Evolutionary conservation across 2,113 vertebrate species (phyloP).

Genomic region (Oostethus manadensis): DNA sequence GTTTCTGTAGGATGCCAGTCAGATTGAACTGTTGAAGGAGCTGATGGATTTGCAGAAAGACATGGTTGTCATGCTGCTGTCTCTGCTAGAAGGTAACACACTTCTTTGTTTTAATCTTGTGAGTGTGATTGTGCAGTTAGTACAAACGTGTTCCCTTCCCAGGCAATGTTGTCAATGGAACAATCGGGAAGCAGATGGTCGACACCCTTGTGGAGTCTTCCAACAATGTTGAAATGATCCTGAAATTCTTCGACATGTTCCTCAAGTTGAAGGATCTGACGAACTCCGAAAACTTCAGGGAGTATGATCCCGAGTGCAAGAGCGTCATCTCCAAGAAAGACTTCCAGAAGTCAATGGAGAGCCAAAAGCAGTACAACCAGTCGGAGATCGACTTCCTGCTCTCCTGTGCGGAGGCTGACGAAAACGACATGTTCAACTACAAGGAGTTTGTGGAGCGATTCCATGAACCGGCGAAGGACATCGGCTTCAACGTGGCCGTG

Average conservation of each 20-base stretch:
- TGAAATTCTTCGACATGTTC: constrained; percentile 99
- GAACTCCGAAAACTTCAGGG: constrained; percentile 90
- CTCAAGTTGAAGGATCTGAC: constrained; percentile 97
- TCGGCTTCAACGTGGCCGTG: constrained; percentile 95
- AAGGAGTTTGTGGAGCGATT: constrained; percentile 92
- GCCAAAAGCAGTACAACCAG: constrained; percentile 91
- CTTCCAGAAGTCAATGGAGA: constrained; percentile 98
- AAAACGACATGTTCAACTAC: constrained; percentile 97
- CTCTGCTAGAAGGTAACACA: constrained; percentile 88
- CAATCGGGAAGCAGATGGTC: constrained; percentile 99
- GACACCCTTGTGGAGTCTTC: constrained; percentile 96
- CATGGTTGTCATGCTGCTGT: constrained; percentile 98
- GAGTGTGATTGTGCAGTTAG: background rate
- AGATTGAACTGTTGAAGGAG: constrained; percentile 94
- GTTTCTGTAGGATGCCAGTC: constrained; percentile 84
- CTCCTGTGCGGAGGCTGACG: constrained; percentile 89
- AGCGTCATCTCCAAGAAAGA: constrained; percentile 96
- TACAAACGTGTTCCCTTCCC: background rate
- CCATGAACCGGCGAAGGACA: constrained; percentile 95
- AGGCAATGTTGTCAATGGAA: constrained; percentile 98
- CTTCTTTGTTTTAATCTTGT: background rate
- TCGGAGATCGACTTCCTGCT: constrained; percentile 94
- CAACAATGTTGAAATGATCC: constrained; percentile 96
- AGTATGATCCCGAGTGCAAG: constrained; percentile 89
- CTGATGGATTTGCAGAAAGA: constrained; percentile 95